Evolutionary conservation across 2,113 vertebrate species (phyloP).

Genomic region (Megaptera novaeangliae): DNA sequence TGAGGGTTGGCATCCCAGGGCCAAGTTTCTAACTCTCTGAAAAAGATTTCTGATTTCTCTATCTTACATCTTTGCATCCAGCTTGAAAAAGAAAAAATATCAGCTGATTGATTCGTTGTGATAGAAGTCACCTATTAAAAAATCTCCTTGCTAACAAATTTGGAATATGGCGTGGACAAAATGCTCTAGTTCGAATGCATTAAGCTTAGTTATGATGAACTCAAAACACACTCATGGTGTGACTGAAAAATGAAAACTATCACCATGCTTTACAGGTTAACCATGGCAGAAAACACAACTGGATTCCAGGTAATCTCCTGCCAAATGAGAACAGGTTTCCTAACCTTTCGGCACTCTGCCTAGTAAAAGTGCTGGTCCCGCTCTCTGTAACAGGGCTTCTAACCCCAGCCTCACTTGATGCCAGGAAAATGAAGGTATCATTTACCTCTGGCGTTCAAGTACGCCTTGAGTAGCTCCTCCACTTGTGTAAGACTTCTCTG

Average conservation of each 20-base stretch:
- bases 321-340: neutral
- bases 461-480: neutral
- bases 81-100: neutral
- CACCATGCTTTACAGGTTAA: neutral
- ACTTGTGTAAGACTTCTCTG: neutral
- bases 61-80: neutral
- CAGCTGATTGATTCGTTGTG: neutral
- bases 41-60: conserved; percentile 14
- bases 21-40: neutral
- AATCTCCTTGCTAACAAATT: neutral
- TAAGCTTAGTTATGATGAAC: neutral
- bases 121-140: neutral
- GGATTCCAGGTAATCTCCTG: neutral
- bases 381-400: neutral
- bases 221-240: neutral
- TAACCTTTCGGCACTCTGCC: neutral
- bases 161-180: neutral
- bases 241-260: neutral
- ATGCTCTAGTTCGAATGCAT: neutral
- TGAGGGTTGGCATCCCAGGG: neutral
- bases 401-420: neutral
- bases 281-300: neutral
- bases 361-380: neutral
- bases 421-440: neutral
- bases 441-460: neutral